Evolutionary conservation across 2,113 vertebrate species (phyloP), one percentile per base, ranked within the genome.

Genomic region (Cariama cristata): DNA sequence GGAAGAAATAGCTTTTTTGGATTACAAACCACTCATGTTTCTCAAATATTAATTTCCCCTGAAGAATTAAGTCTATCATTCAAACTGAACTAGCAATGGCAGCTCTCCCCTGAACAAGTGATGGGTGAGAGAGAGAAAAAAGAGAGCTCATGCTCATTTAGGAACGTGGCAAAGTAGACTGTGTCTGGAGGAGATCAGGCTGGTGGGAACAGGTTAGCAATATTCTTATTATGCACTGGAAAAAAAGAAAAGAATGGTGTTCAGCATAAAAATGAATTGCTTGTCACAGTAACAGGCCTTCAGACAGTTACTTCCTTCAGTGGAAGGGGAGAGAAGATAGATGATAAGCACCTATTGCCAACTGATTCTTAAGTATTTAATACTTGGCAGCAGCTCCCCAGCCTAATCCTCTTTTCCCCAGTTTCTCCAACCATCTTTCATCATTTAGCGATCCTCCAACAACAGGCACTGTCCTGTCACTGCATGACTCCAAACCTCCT

Each of bases 21-120:
- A 94, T 97, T 93, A 93, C 79, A 74, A 96, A 47, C 47, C 90
- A 66, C 85, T 94, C 75, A 42, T 92, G 95, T 88, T 94, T 93
- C 90, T 94, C 92, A 95, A 93, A 90, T 92, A 88, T 90, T 88
- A 86, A 93, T 92, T 90, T 92, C 63, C 94, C 92, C 86, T 50
- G 66, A 82, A 95, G 97, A 93, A 90, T 93, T 92, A 84, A 90
- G 88, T 38, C 79, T 24, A 64, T 92, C 28, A 32, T 52, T 96
- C 75, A 93, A 66, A 86, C 63, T 27, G 92, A 55, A 88, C 79
- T 18, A 63, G 75, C 85, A 59, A 71, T 45, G 82, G 88, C 90
- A 94, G 94, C 88, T 93, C 92, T 60, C 42, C 68, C 83, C 68
- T 38, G 55, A 80, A 30, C 71, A 62, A 94, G 50, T 8, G 75